Conservation (phyloP, 2,797 vertebrate species). For the Rhinoraja longicauda region DNA sequence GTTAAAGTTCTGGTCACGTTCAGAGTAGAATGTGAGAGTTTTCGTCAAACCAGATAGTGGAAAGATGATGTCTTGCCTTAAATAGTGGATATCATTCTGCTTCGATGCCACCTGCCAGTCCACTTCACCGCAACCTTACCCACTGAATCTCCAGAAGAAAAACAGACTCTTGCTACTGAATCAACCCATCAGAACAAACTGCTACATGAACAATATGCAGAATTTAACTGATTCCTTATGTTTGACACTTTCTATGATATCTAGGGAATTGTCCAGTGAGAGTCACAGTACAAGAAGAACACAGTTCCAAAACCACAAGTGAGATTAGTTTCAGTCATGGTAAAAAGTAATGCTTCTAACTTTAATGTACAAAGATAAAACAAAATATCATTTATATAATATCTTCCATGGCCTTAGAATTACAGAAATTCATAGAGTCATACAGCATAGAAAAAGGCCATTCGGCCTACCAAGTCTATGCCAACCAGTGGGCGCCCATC, state of each 20-base stretch:
- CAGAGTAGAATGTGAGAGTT: not conserved
- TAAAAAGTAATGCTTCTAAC: not conserved
- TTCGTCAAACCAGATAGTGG: too few relatives aligned
- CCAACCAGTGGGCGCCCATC: too few relatives aligned
- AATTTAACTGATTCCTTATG: not conserved
- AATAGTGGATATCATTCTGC: too few relatives aligned
- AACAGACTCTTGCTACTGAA: too few relatives aligned
- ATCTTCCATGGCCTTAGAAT: not conserved
- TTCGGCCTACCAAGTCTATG: too few relatives aligned
- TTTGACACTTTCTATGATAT: not conserved
- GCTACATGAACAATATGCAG: too few relatives aligned
- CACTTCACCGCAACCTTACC: too few relatives aligned
- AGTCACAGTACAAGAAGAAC: not conserved
- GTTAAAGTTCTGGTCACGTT: not conserved
- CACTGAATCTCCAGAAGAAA: too few relatives aligned
- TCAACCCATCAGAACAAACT: not conserved
- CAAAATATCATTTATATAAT: not conserved
- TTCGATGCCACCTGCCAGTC: too few relatives aligned
- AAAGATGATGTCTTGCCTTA: too few relatives aligned
- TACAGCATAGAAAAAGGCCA: too few relatives aligned
- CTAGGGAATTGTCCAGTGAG: not conserved
- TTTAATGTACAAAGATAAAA: not conserved
- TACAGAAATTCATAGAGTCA: too few relatives aligned
- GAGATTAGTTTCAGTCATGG: not conserved
- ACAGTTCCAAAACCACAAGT: not conserved